These are phyloP conservation scores for Chymomyza fuscimana DNA, from an alignment of 2,888 invertebrate genomes.

Conservation along the genomic window DNA sequence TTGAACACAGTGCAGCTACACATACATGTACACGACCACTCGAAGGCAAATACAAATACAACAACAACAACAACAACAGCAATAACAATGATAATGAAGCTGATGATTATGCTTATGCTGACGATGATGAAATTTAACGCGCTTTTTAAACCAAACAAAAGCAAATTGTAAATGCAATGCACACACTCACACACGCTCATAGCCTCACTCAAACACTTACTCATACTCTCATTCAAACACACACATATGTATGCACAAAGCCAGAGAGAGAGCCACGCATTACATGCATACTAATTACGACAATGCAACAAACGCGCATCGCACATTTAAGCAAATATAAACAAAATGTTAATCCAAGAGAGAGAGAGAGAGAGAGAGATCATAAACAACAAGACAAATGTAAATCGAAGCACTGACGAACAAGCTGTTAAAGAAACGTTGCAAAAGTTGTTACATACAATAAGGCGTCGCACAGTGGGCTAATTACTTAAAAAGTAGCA, in stretches of 20 bases:
- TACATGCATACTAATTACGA: conserved; percentile 48
- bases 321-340: conserved; percentile 54
- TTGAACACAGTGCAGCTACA: background rate
- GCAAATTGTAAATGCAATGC: conserved; percentile 32
- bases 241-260: background rate
- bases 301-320: conserved; percentile 24
- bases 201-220: no score
- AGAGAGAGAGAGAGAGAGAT: background rate
- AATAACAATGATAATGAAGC: conserved; percentile 24
- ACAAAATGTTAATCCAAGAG: conserved; percentile 46
- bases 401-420: background rate
- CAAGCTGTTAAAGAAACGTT: no score
- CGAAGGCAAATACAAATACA: background rate
- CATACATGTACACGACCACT: background rate
- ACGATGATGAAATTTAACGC: conserved; percentile 42
- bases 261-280: conserved; percentile 24
- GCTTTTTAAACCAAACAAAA: conserved; percentile 47
- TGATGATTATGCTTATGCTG: conserved; percentile 11
- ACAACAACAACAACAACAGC: background rate
- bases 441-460: conserved; percentile 1
- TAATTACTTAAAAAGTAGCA: no score
- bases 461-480: background rate
- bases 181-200: conserved; percentile 17
- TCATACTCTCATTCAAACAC: no score
- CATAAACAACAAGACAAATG: background rate